A percentile compares a stretch with the other conserved stretches of the same genome.
These are phyloP conservation scores for Colletes collaris DNA, from an alignment of 2,888 invertebrate genomes.

Conservation along the genomic window DNA sequence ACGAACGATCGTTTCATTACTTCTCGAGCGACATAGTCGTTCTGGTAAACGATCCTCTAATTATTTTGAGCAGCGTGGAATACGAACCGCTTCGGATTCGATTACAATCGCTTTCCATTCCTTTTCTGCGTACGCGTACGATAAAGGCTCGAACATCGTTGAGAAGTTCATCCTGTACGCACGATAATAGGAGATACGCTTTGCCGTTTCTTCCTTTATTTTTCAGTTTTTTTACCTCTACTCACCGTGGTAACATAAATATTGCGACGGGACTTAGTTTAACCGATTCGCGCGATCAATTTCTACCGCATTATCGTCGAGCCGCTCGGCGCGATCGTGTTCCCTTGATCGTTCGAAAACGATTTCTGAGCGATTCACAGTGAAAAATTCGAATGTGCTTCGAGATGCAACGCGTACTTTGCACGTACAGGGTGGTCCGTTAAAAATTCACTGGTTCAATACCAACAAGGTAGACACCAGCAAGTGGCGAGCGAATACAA, in stretches of 20 bases:
- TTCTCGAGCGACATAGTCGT: too few species aligned
- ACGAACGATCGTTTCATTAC: too few species aligned
- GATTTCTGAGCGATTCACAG: not conserved
- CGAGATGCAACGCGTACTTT: too few species aligned
- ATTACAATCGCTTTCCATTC: not conserved
- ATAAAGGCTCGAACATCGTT: too few species aligned
- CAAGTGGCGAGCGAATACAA: too few species aligned
- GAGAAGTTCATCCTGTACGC: not conserved
- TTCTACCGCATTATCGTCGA: too few species aligned
- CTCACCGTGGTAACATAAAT: slow-evolving; percentile 9
- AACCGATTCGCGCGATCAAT: not conserved
- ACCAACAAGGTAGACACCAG: too few species aligned
- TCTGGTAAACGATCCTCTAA: not conserved
- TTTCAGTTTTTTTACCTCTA: not conserved
- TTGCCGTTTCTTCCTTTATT: not conserved
- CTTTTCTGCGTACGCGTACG: too few species aligned
- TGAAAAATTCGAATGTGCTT: not conserved
- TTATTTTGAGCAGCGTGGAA: not conserved
- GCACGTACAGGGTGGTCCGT: too few species aligned
- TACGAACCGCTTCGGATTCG: not conserved
- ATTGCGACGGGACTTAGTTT: slow-evolving; percentile 12
- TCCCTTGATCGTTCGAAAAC: slow-evolving; percentile 11
- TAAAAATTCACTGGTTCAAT: too few species aligned
- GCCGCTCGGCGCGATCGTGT: too few species aligned
- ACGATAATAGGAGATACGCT: not conserved